Conservation (phyloP, 2,113 vertebrate genomes). For the Cyphomyrus plagiostoma region DNA sequence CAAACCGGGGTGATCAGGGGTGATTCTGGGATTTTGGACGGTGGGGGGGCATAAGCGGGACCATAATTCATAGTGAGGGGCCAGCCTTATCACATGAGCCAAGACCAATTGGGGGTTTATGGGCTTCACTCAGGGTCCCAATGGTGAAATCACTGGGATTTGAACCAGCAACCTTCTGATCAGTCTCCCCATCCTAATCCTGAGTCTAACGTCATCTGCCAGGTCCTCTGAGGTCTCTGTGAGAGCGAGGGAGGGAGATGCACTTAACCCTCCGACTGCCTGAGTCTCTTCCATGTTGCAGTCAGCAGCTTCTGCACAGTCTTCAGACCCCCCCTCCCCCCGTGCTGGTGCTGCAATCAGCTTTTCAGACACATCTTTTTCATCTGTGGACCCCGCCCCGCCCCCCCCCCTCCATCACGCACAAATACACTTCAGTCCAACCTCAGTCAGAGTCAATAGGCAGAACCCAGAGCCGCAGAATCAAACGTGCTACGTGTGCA, state of each 20-base stretch:
- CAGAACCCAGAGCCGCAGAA: not conserved
- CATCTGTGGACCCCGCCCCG: not conserved
- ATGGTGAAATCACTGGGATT: not conserved
- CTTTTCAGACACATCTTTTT: conserved; percentile 9
- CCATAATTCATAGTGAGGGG: not conserved
- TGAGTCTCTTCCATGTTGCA: not conserved
- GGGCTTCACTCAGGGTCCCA: not conserved
- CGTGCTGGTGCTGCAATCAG: conserved; percentile 19
- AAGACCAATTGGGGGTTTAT: not conserved
- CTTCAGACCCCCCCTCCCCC: not conserved
- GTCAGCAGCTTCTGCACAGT: not conserved
- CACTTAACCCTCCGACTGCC: not conserved
- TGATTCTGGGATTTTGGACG: not conserved
- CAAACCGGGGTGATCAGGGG: not conserved
- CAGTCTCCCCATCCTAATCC: not conserved
- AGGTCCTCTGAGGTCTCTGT: not conserved
- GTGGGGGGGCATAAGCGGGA: not conserved
- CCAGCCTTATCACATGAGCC: not conserved
- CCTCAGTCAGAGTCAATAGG: conserved; percentile 11
- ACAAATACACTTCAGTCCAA: not conserved
- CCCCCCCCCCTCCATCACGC: not conserved
- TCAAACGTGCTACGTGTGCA: not conserved
- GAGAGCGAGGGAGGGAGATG: not conserved
- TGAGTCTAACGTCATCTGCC: not conserved
- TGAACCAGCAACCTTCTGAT: not conserved